Base-by-base conservation (phyloP, 1,140 invertebrate species). In the Chionoecetes opilio region DNA sequence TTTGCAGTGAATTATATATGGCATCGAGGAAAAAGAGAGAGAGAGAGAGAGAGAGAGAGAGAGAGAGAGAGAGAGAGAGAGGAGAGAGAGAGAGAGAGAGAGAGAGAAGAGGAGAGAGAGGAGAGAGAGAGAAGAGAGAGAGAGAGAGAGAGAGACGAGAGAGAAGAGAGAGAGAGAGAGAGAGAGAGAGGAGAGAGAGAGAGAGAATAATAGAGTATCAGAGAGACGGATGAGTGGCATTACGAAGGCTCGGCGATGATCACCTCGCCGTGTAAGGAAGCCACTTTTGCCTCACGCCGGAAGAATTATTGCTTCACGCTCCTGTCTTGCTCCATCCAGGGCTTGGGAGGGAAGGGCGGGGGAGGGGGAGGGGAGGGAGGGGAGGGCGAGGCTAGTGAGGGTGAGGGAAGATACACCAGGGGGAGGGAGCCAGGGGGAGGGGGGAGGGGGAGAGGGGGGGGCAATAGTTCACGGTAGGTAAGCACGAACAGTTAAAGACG, bases 161-260 rank as follows among this genome's bases (percentile, higher is more conserved):
- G 63, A 75, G 63, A n/a, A 75, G 63, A 75, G 63, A 75, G 63
- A 75, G 63, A 75, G 63, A 75, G 63, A 75, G 63, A 75, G 63
- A 75, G 63, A 75, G 63, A 75, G 63, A 75, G 63, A 75, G 63
- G 63, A 75, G 63, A 75, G 63, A 75, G 86, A 87, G 86, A 41
- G 38, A 87, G 86, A 87, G 21, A 41, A n/a, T 34, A 26, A 41
- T 29, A 41, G 86, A 75, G 63, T 0, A n/a, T n/a, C 63, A 75
- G 11, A 21, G 21, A 75, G 63, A 75, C 63, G n/a, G 21, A 75
- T 75, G 63, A 75, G 63, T n/a, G n/a, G n/a, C n/a, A 75, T 75
- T 75, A 75, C 21, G n/a, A 21, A n/a, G 63, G 5, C 63, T 21
- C 63, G 6, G 21, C 21, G 26, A 26, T 75, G 63, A 75, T 75